phyloP scores from a whole-genome alignment of 2,888 invertebrate genomes.

The Silvanus unidentatus region DNA sequence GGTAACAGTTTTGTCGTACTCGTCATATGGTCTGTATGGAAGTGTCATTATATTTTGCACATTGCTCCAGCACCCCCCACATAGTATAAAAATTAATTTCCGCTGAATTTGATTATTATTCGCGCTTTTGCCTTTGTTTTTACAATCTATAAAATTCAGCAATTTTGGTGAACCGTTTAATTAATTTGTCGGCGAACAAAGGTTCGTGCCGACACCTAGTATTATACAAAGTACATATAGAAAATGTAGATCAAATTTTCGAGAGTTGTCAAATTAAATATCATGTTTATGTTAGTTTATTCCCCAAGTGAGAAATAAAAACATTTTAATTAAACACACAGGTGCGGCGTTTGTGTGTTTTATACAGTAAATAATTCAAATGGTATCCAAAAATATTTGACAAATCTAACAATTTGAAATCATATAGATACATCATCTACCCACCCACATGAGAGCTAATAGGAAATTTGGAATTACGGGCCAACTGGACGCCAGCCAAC shows the following conservation, averaged over 20 bases:
- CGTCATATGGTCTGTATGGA: neutral
- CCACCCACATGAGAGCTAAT: conserved; percentile 13
- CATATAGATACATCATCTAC: conserved; percentile 8
- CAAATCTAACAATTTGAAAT: conserved; percentile 9
- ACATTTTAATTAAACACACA: neutral
- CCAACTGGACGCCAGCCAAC: conserved; percentile 4
- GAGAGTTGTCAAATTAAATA: neutral
- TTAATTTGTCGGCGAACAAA: too few species aligned
- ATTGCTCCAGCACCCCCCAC: too few species aligned
- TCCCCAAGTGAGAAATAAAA: neutral
- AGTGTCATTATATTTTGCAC: too few species aligned
- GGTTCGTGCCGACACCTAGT: too few species aligned
- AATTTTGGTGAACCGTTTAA: too few species aligned
- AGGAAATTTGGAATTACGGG: conserved; percentile 4
- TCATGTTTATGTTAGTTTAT: neutral
- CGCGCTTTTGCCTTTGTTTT: too few species aligned
- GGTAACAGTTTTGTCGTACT: too few species aligned
- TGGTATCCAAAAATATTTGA: conserved; percentile 9
- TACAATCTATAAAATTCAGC: too few species aligned
- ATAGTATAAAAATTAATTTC: too few species aligned
- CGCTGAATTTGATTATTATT: too few species aligned
- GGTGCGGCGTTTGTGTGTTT: neutral
- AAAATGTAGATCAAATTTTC: neutral
- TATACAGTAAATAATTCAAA: neutral
- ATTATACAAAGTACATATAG: too few species aligned